Evolutionary conservation across 2,797 vertebrate species (phyloP).

Genomic region (Gobio occitaniae): DNA sequence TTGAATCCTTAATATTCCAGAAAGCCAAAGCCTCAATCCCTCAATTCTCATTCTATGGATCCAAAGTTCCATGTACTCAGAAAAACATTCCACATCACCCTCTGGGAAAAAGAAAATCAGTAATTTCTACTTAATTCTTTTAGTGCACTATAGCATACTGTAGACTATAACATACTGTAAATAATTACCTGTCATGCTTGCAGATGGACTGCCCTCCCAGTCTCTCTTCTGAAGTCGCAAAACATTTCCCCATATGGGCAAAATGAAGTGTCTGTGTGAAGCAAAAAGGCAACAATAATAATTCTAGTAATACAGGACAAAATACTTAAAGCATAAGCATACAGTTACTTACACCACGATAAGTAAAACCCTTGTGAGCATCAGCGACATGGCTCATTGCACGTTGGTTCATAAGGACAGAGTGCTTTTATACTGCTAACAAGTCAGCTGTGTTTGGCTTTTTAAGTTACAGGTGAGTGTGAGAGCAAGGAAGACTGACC

Average conservation of each 20-base stretch:
- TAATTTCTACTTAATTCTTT: not conserved
- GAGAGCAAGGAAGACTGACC: not conserved
- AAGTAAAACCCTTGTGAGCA: conserved; percentile 26
- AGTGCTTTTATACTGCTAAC: conserved; percentile 16
- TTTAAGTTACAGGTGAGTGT: conserved; percentile 11
- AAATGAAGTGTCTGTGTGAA: conserved; percentile 40
- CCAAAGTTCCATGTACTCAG: conserved; percentile 73
- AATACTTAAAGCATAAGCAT: not conserved
- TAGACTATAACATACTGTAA: not conserved
- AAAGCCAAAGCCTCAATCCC: conserved; percentile 66
- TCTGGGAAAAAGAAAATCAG: conserved; percentile 49
- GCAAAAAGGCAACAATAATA: conserved; percentile 14
- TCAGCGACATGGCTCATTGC: conserved; percentile 10
- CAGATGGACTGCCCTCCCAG: conserved; percentile 56
- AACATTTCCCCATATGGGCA: conserved; percentile 47
- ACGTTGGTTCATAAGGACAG: not conserved
- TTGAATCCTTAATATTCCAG: conserved; percentile 64
- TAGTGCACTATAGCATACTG: not conserved
- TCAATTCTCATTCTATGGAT: conserved; percentile 64
- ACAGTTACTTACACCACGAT: conserved; percentile 52
- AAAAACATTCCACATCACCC: conserved; percentile 69
- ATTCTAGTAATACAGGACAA: not conserved
- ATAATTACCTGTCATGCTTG: conserved; percentile 64
- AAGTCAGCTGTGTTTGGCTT: conserved; percentile 56
- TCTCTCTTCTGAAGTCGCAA: conserved; percentile 64